Conservation (phyloP, 2,888 invertebrate genomes). For the Tineola bisselliella region DNA sequence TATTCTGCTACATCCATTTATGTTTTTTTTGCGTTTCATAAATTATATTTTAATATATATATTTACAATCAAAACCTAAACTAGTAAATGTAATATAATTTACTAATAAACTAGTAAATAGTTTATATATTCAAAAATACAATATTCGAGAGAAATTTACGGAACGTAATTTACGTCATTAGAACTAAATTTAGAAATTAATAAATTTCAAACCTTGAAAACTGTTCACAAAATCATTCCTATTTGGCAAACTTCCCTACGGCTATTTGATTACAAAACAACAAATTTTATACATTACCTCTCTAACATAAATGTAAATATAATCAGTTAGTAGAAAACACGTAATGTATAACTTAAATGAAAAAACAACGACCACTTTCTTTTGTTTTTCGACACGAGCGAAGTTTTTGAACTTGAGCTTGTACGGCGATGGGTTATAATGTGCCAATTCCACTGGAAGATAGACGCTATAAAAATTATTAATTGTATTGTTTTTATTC, state of each 20-base stretch:
- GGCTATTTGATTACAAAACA: neutral
- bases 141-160: neutral
- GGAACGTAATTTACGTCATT: constrained; percentile 16
- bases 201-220: constrained; percentile 17
- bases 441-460: neutral
- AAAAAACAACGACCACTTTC: neutral
- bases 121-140: too few relatives aligned
- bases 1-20: neutral
- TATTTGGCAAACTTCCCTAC: constrained; percentile 33
- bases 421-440: neutral
- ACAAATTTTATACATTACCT: neutral
- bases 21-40: too few relatives aligned
- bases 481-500: too few relatives aligned
- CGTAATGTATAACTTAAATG: neutral
- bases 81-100: too few relatives aligned
- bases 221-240: constrained; percentile 31
- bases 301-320: neutral
- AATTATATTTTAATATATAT: too few relatives aligned
- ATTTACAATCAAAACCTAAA: too few relatives aligned
- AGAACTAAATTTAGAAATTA: neutral
- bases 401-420: neutral
- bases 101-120: too few relatives aligned
- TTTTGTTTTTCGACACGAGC: neutral
- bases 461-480: too few relatives aligned
- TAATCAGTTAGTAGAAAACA: neutral